Base-by-base conservation (phyloP, 2,797 vertebrate genomes). In the Pipistrellus nathusii region DNA sequence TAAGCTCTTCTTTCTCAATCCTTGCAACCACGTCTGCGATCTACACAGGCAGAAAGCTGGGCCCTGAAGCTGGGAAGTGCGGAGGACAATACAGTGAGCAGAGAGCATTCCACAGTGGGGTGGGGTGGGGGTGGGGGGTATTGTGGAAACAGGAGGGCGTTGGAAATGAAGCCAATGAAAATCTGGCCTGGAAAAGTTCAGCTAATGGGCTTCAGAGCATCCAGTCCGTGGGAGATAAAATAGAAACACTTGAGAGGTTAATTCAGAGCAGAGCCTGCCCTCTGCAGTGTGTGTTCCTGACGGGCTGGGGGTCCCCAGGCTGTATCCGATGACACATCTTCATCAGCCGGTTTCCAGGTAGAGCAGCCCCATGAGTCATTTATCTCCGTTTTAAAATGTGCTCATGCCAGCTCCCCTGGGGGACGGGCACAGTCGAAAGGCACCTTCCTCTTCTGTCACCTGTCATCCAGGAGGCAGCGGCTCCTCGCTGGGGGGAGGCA, bases 151-250 rank as follows among this genome's bases (percentile, higher is more conserved):
- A 14, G 21, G 41, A 46, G 9, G 9, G 13, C 13, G 20, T 71
- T 71, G 18, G 76, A 93, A 88, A 93, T 64, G 48, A 82, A 44
- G 71, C 46, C 59, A 53, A 2, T 18, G 88, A 48, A 89, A 96
- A 69, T 62, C 44, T 17, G 15, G 35, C 53, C 88, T 85, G 88
- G 35, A 76, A 83, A 90, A 15, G 20, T 59, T 55, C 78, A 82
- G 93, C 41, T 86, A 83, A 90, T 15, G 57, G 76, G 53, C 41
- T 86, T 75, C 41, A 72, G 72, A 48, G 73, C 68, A 48, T 91
- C 86, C 15, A 51, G 57, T 78, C 77, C 89, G 46, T 88, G 32
- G 72, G 73, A 95, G 68, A 88, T 51, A 69, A 73, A 53, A 32
- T 4, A 76, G 81, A 82, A 91, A 94, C 30, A 14, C 27, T 66